Evolutionary conservation across 2,888 invertebrate species (phyloP).

Genomic region (Papilio demoleus): DNA sequence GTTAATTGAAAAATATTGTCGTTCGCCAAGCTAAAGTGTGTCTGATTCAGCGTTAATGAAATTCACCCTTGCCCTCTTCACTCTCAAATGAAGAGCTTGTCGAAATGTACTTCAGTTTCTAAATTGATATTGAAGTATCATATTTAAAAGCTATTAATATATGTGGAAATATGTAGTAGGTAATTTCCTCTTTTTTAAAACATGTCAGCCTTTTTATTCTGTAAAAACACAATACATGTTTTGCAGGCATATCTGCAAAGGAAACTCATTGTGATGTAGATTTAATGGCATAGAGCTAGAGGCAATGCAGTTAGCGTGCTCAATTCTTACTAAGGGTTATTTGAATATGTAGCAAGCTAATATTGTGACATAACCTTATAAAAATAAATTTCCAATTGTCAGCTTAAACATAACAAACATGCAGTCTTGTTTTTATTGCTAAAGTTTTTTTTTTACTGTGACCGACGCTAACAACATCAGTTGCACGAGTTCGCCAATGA

Average conservation of each 20-base stretch:
- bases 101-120: not conserved
- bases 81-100: constrained; percentile 2
- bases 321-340: not conserved
- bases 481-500: no score
- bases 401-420: no score
- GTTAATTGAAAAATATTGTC: constrained; percentile 1
- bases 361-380: not conserved
- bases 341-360: not conserved
- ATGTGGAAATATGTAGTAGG: not conserved
- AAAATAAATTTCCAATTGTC: no score
- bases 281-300: constrained; percentile 1
- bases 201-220: no score
- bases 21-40: not conserved
- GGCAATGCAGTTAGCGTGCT: constrained; percentile 3
- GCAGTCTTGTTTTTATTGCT: no score
- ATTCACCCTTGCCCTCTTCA: constrained; percentile 16
- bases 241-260: not conserved
- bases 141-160: constrained; percentile 1
- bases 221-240: no score
- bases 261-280: not conserved
- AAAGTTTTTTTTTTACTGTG: no score
- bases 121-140: constrained; percentile 19
- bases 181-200: not conserved
- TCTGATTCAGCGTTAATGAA: constrained; percentile 3
- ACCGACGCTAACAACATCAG: no score